These are phyloP conservation scores for Antheraea mylitta DNA, from an alignment of 1,140 invertebrate species.

Conservation along the genomic window DNA sequence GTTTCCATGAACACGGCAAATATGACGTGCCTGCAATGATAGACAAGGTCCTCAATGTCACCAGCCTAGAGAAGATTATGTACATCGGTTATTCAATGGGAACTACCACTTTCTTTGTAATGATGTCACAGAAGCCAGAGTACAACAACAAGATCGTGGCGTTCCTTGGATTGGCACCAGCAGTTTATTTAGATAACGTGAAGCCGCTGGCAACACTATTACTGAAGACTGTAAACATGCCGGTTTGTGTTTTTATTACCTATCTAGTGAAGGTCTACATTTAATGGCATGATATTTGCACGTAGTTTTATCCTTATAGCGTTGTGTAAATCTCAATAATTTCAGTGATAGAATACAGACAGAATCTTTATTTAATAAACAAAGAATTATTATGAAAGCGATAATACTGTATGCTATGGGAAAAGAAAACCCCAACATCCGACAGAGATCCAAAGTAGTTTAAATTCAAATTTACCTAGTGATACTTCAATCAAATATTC, in stretches of 20 bases:
- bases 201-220: constrained; percentile 31
- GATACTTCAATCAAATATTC: no score
- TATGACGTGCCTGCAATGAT: constrained; percentile 86
- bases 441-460: no score
- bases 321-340: no score
- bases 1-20: constrained; percentile 64
- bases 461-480: no score
- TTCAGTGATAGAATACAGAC: no score
- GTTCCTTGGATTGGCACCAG: constrained; percentile 62
- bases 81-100: constrained; percentile 83
- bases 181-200: constrained; percentile 57
- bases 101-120: constrained; percentile 81
- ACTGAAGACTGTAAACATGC: constrained; percentile 40
- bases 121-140: constrained; percentile 79
- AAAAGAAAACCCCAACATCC: no score
- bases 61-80: constrained; percentile 75
- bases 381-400: no score
- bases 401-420: no score
- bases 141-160: constrained; percentile 79
- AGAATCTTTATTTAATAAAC: no score
- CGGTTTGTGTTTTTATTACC: constrained; percentile 32
- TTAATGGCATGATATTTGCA: no score
- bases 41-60: constrained; percentile 80
- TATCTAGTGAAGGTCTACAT: no score
- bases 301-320: no score